phyloP scores from a whole-genome alignment of 2,113 vertebrate species.

The Pangasianodon hypophthalmus region DNA sequence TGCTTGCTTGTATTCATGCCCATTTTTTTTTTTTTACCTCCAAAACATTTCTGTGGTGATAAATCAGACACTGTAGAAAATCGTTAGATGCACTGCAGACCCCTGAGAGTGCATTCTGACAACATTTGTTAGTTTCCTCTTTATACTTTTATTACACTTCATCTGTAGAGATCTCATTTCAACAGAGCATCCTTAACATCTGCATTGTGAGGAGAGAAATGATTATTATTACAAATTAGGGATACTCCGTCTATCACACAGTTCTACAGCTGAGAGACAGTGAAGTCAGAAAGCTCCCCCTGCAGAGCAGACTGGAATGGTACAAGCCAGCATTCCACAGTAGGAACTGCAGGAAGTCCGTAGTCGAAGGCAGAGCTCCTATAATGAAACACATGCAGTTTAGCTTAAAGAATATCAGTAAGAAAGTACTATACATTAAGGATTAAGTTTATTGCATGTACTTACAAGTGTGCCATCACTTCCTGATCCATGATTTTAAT shows the following conservation, averaged over 20 bases:
- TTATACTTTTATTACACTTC: neutral
- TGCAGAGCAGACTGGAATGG: conserved; percentile 44
- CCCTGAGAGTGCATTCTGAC: neutral
- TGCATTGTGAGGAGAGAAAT: too few species aligned
- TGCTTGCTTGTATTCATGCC: neutral
- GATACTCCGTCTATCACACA: neutral
- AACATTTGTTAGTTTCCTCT: neutral
- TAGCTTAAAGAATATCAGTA: too few species aligned
- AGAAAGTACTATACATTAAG: neutral
- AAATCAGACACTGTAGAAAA: neutral
- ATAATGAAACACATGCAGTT: neutral
- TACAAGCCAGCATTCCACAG: conserved; percentile 49
- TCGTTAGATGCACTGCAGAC: too few species aligned
- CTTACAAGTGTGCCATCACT: neutral
- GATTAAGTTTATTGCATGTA: neutral
- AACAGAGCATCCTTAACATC: neutral
- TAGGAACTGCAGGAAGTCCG: neutral
- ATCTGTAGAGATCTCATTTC: neutral
- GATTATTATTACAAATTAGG: neutral
- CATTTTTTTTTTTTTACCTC: neutral
- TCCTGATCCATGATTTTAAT: conserved; percentile 15
- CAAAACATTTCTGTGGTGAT: neutral
- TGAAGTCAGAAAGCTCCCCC: conserved; percentile 48
- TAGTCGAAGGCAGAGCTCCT: conserved; percentile 48
- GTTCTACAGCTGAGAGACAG: conserved; percentile 34